Base-by-base conservation (phyloP, 2,797 vertebrate genomes). In the Chlorospingus flavigularis region DNA sequence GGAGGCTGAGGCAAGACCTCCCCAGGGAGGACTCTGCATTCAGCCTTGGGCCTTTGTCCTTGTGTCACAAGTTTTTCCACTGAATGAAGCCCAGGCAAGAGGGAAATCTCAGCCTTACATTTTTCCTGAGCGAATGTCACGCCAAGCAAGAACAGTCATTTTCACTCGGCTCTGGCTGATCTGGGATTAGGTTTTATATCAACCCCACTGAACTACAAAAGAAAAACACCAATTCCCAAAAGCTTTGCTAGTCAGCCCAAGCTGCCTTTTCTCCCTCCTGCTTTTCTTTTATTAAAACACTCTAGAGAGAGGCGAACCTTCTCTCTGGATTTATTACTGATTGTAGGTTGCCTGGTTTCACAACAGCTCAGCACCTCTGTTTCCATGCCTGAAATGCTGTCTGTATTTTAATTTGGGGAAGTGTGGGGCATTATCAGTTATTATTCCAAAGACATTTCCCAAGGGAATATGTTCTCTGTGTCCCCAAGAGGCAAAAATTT, bases 41-140 rank as follows among this genome's bases (percentile, higher is more conserved):
- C 89, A 92, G 95, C 89, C 78, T 90, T 85, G 67, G 80, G 95
- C 84, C 79, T 94, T 94, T 94, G 94, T 96, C 92, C 94, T 86
- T 48, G 33, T 94, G 85, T 86, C 94, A 96, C 92, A 97, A 96
- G 94, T 90, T 94, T 94, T 97, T 92, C 91, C 82, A 86, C 76
- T 94, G 91, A 97, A 84, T 66, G 73, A 88, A 96, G 85, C 70
- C 73, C 0, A 1, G 85, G 73, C 76, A 94, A 88, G 70, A 92
- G 80, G 58, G 79, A 94, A 94, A 88, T 80, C 82, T 92, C 86
- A 83, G 81, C 82, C 57, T 78, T 80, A 23, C 8, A 68, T 87
- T 94, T 93, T 62, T 68, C 65, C 70, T 28, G 33, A 62, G 75
- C 1, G 0, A 94, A 67, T 88, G 79, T 58, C 84, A 68, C 0